Percentiles rank a stretch among this genome's conserved stretches.
Evolutionary conservation across 2,113 vertebrate genomes (phyloP).

Genomic region (Calyptomena viridis): DNA sequence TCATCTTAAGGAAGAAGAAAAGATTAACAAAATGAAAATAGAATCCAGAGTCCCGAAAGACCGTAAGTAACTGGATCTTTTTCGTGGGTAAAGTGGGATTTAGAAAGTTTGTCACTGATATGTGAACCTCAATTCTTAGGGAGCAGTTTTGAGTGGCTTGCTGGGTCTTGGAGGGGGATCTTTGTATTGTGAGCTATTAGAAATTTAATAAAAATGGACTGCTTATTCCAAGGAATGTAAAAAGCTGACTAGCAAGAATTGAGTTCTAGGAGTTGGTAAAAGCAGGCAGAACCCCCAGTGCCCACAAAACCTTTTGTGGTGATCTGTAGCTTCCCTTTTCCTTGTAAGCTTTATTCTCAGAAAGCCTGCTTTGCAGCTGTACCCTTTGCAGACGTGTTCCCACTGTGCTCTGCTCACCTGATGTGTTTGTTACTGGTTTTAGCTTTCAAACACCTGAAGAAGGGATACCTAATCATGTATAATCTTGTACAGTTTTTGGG

Average conservation of each 20-base stretch:
- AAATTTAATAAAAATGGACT: neutral
- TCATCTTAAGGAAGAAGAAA: conserved; percentile 86
- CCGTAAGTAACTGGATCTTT: conserved; percentile 75
- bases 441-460: conserved; percentile 83
- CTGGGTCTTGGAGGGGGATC: neutral
- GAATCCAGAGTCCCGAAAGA: conserved; percentile 82
- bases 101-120: fast-evolving
- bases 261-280: neutral
- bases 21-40: conserved; percentile 82
- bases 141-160: neutral
- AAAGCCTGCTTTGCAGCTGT: neutral
- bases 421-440: neutral
- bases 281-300: neutral
- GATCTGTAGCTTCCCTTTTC: neutral
- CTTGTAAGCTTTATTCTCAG: neutral
- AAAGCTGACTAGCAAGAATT: neutral
- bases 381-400: neutral
- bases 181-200: neutral
- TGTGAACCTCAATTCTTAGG: neutral
- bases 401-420: neutral
- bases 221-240: neutral
- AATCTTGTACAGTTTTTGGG: conserved; percentile 96
- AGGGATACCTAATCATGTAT: conserved; percentile 88
- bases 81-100: neutral
- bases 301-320: neutral